Evolutionary conservation across 1,140 invertebrate species (phyloP).

Genomic region (Epicauta chinensis): DNA sequence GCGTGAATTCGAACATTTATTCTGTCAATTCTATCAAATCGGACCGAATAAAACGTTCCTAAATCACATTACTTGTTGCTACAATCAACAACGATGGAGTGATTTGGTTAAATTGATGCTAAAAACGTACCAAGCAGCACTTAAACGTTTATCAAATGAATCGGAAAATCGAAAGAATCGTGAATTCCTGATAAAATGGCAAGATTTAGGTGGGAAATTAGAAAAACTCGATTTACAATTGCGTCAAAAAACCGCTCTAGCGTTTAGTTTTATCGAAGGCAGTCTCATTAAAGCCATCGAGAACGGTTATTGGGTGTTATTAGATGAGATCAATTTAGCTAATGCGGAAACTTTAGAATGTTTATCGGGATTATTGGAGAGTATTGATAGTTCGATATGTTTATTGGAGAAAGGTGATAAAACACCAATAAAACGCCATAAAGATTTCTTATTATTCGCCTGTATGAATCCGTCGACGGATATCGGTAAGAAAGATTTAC

Average conservation of each 20-base stretch:
- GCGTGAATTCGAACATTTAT: conserved; percentile 77
- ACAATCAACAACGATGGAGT: conserved; percentile 64
- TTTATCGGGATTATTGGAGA: conserved; percentile 86
- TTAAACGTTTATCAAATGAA: conserved; percentile 45
- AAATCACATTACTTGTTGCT: conserved; percentile 68
- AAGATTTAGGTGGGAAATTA: conserved; percentile 60
- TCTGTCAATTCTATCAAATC: conserved; percentile 69
- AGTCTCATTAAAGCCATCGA: conserved; percentile 84
- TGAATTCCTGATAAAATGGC: conserved; percentile 42
- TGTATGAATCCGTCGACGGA: conserved; percentile 99
- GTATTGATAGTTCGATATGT: conserved; percentile 67
- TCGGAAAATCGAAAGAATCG: conserved; percentile 13
- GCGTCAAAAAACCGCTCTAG: conserved; percentile 63
- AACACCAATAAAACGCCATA: conserved; percentile 71
- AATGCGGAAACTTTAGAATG: conserved; percentile 94
- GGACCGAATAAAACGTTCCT: conserved; percentile 83
- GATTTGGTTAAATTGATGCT: conserved; percentile 70
- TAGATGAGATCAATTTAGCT: conserved; percentile 98
- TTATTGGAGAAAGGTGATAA: conserved; percentile 84
- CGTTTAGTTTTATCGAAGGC: conserved; percentile 91
- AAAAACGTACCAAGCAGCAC: conserved; percentile 62
- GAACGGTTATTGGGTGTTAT: conserved; percentile 87
- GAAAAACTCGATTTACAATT: conserved; percentile 64
- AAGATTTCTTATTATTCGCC: conserved; percentile 92
- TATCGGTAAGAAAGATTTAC: conserved; percentile 96